Percentiles rank a stretch among this genome's conserved stretches.
phyloP scores from a whole-genome alignment of 2,797 vertebrate genomes.

The Microctenopoma lineatum region DNA sequence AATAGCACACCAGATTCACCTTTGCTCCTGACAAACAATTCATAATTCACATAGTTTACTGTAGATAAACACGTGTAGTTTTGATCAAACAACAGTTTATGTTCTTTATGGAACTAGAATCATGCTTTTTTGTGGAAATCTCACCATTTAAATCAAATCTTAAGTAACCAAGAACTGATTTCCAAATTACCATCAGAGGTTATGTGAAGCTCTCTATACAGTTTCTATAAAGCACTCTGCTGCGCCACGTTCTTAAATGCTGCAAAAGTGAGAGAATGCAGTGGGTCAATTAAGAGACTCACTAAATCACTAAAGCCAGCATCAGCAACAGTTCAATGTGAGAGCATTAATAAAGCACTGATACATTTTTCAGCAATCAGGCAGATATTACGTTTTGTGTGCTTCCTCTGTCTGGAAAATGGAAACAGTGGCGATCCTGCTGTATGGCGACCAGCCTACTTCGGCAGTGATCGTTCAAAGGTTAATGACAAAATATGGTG shows the following conservation, averaged over 20 bases:
- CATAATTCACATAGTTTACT: not conserved
- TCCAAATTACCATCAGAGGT: not conserved
- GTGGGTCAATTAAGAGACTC: constrained; percentile 21
- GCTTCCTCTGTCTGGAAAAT: constrained; percentile 58
- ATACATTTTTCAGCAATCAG: constrained; percentile 66
- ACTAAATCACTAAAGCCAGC: constrained; percentile 36
- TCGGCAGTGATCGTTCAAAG: not conserved
- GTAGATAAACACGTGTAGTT: not conserved
- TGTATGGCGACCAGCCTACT: not conserved
- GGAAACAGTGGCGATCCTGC: not conserved
- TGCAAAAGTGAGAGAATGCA: constrained; percentile 26
- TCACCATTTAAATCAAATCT: not conserved
- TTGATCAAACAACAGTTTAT: not conserved
- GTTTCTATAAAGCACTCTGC: constrained; percentile 43
- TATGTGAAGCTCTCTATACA: constrained; percentile 22
- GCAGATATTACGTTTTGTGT: constrained; percentile 58
- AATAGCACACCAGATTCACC: not conserved
- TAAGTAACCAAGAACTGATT: constrained; percentile 4
- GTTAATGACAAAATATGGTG: not conserved
- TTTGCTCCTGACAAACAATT: not conserved
- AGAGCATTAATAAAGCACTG: constrained; percentile 67
- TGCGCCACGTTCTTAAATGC: constrained; percentile 6
- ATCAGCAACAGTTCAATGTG: constrained; percentile 44
- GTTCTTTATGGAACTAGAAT: not conserved
- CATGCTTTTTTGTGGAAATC: not conserved